A percentile compares a stretch with the other conserved stretches of the same genome.
phyloP scores from a whole-genome alignment of 2,888 invertebrate genomes.

The Catocala fraxini region DNA sequence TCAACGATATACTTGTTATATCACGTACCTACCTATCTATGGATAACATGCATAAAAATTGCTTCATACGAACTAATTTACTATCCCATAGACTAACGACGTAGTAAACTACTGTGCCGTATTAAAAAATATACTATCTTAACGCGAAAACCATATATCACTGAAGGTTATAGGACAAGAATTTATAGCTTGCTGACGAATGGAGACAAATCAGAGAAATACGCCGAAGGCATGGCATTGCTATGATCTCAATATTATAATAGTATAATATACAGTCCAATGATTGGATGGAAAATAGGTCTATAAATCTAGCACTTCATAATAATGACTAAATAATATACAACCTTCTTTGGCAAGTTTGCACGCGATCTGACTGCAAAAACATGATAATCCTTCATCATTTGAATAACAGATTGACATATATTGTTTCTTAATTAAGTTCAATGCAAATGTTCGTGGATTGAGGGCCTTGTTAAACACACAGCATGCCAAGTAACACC shows the following conservation, averaged over 20 bases:
- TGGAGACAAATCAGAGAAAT: slow-evolving; percentile 14
- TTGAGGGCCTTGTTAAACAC: slow-evolving; percentile 7
- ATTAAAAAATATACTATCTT: no score
- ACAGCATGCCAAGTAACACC: background rate
- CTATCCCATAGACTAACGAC: no score
- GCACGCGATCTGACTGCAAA: slow-evolving; percentile 9
- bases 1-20: no score
- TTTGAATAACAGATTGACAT: slow-evolving; percentile 12
- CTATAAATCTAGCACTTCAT: slow-evolving; percentile 36
- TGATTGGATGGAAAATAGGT: slow-evolving; percentile 30
- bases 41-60: no score
- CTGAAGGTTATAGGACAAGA: background rate
- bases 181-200: background rate
- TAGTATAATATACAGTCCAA: slow-evolving; percentile 12
- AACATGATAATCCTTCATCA: slow-evolving; percentile 16
- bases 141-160: slow-evolving; percentile 3
- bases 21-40: no score
- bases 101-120: no score
- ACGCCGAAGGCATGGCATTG: background rate
- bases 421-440: slow-evolving; percentile 18
- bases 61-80: no score
- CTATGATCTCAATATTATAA: slow-evolving; percentile 11
- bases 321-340: slow-evolving; percentile 29
- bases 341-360: slow-evolving; percentile 7
- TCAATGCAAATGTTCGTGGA: slow-evolving; percentile 7